Conservation (phyloP, 2,113 vertebrate species). For the Thamnophis sirtalis region DNA sequence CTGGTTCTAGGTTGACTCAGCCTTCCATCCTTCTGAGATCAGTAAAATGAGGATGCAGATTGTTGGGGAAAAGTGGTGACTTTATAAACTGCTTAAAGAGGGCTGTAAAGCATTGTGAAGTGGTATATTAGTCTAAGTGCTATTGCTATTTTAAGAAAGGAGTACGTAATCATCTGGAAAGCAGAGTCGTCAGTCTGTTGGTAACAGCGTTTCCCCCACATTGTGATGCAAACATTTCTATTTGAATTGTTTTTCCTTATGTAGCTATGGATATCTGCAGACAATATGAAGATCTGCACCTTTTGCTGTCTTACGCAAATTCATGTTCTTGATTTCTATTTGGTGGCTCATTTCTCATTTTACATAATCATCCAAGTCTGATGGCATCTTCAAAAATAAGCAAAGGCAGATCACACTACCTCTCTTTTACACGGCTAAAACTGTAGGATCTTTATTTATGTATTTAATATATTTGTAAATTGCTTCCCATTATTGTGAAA, state of each 20-base stretch:
- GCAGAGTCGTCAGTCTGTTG: background rate
- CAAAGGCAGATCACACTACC: background rate
- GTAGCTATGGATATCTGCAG: background rate
- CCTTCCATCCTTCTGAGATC: background rate
- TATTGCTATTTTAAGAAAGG: background rate
- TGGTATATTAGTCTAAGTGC: background rate
- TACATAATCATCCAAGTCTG: background rate
- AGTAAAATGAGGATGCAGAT: background rate
- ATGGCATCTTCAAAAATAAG: background rate
- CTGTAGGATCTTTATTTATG: background rate
- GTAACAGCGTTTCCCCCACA: background rate
- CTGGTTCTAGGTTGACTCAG: background rate
- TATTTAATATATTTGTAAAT: background rate
- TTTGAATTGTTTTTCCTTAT: background rate
- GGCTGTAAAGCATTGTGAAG: background rate
- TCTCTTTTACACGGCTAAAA: background rate
- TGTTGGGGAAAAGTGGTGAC: background rate
- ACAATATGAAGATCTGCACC: background rate
- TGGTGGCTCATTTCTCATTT: background rate
- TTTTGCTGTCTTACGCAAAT: background rate
- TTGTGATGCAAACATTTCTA: background rate
- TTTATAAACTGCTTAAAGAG: background rate
- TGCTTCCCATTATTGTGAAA: background rate
- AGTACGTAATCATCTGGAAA: no score
- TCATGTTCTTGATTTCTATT: background rate